Evolutionary conservation across 1,140 invertebrate genomes (phyloP), one percentile per base, ranked within the genome.

Genomic region (Bombus waltoni): DNA sequence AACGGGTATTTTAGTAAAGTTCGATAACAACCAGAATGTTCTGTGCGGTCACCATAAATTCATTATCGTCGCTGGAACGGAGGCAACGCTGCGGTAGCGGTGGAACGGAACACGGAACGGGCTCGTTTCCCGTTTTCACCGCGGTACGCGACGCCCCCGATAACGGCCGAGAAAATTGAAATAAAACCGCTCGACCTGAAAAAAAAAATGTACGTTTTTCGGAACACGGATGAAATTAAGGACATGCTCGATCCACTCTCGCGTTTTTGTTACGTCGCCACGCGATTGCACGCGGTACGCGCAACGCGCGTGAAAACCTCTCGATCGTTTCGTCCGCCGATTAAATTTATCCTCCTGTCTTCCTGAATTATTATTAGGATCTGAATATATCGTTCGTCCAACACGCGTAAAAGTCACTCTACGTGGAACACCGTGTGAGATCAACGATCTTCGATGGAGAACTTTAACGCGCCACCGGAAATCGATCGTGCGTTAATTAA

Each of bases 81-180:
- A 32, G 62, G 57, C 25, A 22, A 68, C 42, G 15, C 68, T 53
- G 42, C 28, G 62, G 79, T 47, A 28, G 44, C 25, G 70, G 70
- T 18, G 28, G 40, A 44, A 73, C 40, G 68, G 47, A 40, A 40
- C 79, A 44, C 32, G 53, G 40, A 47, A 35, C 65, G 65, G 3
- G 53, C 40, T 81, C 47, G 80, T 74, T 81, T 81, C 68, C 47
- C 18, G 47, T 53, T 72, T 81, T 59, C 68, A n/a, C 9, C 47
- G 68, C 28, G 68, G 10, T 10, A 25, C 81, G 32, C 57, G 59
- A 66, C 10, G 40, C 10, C 1, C 8, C 22, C 82, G 75, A 68
- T 84, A 84, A 78, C 66, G 47, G 47, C 47, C 75, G 66, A 79
- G 82, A 79, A 84, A 84, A 85, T 85, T 80, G 83, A 80, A 72